Base-by-base conservation (phyloP, 2,888 invertebrate genomes). In the Criorhina ranunculi region DNA sequence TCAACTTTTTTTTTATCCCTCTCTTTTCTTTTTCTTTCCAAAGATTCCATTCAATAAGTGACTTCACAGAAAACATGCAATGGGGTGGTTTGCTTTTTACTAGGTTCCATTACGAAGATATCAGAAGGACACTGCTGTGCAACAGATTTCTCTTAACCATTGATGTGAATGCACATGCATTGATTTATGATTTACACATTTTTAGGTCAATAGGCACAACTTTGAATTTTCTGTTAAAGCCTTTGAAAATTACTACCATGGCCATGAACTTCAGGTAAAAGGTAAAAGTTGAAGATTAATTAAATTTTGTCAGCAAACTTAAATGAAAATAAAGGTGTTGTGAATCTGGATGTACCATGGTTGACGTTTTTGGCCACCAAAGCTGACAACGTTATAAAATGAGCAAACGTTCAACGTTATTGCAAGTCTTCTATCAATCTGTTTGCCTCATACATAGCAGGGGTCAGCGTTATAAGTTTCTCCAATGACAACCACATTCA, bases 121-220 rank as follows among this genome's bases (percentile, higher is more conserved):
- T 2, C 31, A 44, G 4, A 7, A 49, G 17, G 60, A 62, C 49
- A 73, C 33, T 72, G 33, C 37, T 53, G 66, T 77, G 70, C 64
- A 73, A 79, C 73, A 83, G 79, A 70, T 75, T 73, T 78, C 53
- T 44, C 8, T 60, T 15, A 46, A 33, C 46, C 40, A 67, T 44
- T 79, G 67, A 64, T 33, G 73, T 64, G 62, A 83, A 79, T 62
- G 83, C 55, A 31, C 79, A 73, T 79, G 73, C 78, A 83, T 79
- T 79, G 83, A 79, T 69, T 78, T 73, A 51, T 72, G 35, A 64
- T 64, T 37, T 12, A 55, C 24, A 37, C 46, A 46, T 40, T 76
- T 69, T 72, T 62, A 6, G 60, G 62, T 55, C 51, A 79, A 29
- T n/a, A 49, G 49, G 31, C 24, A 62, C 44, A 83, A 35, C 62